phyloP scores from a whole-genome alignment of 2,888 invertebrate species.

The Platynereis dumerilii region DNA sequence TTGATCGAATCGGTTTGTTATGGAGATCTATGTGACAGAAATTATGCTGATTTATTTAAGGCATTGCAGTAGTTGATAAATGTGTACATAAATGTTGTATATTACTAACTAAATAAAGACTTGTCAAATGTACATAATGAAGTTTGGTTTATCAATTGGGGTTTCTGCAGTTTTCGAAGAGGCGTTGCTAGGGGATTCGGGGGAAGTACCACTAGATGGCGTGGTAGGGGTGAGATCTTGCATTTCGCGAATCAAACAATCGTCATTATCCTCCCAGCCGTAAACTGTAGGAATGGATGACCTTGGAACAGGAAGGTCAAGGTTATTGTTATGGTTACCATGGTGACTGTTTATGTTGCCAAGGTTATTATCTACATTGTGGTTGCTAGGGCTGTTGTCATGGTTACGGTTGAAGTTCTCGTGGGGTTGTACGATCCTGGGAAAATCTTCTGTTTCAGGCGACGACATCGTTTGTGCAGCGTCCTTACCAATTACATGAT shows the following conservation, averaged over 20 bases:
- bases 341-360: no score
- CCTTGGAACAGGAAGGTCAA: constrained; percentile 10
- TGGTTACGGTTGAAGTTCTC: not conserved
- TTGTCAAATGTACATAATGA: constrained; percentile 24
- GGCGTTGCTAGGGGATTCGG: not conserved
- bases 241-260: constrained; percentile 10
- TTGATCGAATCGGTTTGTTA: not conserved
- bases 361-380: no score
- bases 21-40: not conserved
- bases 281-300: constrained; percentile 20
- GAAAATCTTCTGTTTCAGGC: constrained; percentile 15
- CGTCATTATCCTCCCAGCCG: constrained; percentile 12
- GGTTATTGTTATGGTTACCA: constrained; percentile 12
- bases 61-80: no score
- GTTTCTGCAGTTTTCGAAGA: constrained; percentile 3
- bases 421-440: constrained; percentile 20
- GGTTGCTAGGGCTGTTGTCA: no score
- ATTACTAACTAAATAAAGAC: no score
- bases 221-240: constrained; percentile 6
- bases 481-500: constrained; percentile 15
- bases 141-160: constrained; percentile 20
- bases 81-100: no score
- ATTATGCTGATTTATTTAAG: not conserved
- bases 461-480: not conserved
- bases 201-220: not conserved